Conservation (phyloP, 1,140 invertebrate genomes). For the Episyrphus balteatus region DNA sequence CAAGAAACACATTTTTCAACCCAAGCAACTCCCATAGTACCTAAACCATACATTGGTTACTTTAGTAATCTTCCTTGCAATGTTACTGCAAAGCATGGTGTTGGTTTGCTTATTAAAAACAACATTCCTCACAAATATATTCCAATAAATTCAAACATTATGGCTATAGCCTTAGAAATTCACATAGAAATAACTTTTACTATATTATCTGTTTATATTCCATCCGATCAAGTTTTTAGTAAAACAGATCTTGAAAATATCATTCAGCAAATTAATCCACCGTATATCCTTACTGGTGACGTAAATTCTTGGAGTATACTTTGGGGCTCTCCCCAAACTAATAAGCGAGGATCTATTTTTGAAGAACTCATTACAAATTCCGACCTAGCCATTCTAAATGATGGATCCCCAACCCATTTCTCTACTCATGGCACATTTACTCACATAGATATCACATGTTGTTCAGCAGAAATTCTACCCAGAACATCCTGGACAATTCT, state of each 20-base stretch:
- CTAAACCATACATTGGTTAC: background rate
- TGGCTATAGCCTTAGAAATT: background rate
- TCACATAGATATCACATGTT: background rate
- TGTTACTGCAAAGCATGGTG: background rate
- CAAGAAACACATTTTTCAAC: conserved; percentile 2
- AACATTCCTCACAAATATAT: background rate
- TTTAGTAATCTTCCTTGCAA: background rate
- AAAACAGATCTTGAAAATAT: background rate
- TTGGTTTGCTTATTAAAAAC: conserved; percentile 1
- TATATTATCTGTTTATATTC: background rate
- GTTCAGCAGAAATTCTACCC: background rate
- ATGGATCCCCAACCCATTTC: background rate
- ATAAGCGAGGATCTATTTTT: background rate
- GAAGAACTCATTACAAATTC: background rate
- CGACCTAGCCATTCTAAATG: background rate
- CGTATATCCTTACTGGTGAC: background rate
- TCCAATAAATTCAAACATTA: background rate
- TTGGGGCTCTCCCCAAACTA: background rate
- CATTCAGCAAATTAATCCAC: background rate
- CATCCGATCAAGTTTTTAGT: background rate
- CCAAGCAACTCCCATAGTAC: background rate
- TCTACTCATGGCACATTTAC: background rate
- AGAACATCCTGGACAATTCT: too few relatives aligned
- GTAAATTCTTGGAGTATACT: background rate
- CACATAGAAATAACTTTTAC: background rate